Percentiles rank a stretch among this genome's conserved stretches.
Conservation (phyloP, 2,797 vertebrate genomes). For the Cyclopterus lumpus region DNA sequence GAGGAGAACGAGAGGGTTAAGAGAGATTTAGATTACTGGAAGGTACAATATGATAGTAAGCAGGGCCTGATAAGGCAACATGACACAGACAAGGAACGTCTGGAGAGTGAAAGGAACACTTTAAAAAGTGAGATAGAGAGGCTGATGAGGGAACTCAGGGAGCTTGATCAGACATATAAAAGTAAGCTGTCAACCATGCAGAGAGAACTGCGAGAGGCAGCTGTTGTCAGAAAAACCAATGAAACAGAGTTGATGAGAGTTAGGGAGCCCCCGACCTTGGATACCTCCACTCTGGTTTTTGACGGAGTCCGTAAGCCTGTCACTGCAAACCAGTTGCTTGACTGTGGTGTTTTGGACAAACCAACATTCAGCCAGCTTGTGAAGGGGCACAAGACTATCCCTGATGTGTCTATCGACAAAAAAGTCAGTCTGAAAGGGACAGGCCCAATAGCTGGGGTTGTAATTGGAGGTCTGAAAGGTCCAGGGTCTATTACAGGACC, state of each 20-base stretch:
- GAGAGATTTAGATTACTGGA: slow-evolving; percentile 92
- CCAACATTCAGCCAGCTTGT: slow-evolving; percentile 82
- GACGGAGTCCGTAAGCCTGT: slow-evolving; percentile 91
- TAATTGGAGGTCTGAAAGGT: slow-evolving; percentile 75
- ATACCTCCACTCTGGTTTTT: slow-evolving; percentile 88
- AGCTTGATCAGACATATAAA: slow-evolving; percentile 87
- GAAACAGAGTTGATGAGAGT: slow-evolving; percentile 87
- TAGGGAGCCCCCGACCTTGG: slow-evolving; percentile 81
- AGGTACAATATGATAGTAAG: slow-evolving; percentile 88
- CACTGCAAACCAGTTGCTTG: slow-evolving; percentile 90
- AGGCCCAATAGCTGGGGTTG: slow-evolving; percentile 86
- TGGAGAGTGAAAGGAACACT: slow-evolving; percentile 86
- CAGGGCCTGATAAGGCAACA: slow-evolving; percentile 85
- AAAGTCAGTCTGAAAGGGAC: slow-evolving; percentile 86
- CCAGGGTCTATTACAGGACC: slow-evolving; percentile 70
- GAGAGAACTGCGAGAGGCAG: slow-evolving; percentile 84
- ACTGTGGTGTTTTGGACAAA: slow-evolving; percentile 81
- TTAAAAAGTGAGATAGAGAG: slow-evolving; percentile 88
- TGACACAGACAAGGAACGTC: slow-evolving; percentile 85
- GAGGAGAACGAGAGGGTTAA: slow-evolving; percentile 90
- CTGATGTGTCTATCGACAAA: slow-evolving; percentile 89
- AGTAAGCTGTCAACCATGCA: slow-evolving; percentile 81
- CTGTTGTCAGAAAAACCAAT: slow-evolving; percentile 77
- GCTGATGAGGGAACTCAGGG: slow-evolving; percentile 87
- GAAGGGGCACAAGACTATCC: slow-evolving; percentile 85